Percentiles rank a stretch among this genome's conserved stretches.
phyloP scores from a whole-genome alignment of 2,888 invertebrate genomes.

The Malthinus flaveolus region DNA sequence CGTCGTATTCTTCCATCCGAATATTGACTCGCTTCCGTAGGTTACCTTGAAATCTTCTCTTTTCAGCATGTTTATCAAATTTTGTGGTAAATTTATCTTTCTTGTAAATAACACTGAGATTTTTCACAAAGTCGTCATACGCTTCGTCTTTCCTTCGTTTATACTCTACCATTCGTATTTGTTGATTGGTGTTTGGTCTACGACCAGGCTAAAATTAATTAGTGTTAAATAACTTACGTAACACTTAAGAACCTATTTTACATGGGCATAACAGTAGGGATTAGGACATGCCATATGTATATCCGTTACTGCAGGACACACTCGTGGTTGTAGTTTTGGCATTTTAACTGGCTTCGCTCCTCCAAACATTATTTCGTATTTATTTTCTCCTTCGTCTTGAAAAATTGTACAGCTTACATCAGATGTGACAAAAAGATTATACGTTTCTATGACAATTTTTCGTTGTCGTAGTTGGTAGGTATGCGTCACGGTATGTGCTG shows the following conservation, averaged over 20 bases:
- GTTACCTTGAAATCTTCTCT: slow-evolving; percentile 37
- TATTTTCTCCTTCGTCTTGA: too few relatives aligned
- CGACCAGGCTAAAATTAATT: slow-evolving; percentile 38
- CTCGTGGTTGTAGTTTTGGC: slow-evolving; percentile 17
- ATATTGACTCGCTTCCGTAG: slow-evolving; percentile 43
- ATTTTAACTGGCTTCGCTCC: slow-evolving; percentile 17
- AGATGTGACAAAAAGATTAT: too few relatives aligned
- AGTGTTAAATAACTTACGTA: not conserved
- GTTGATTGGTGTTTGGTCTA: slow-evolving; percentile 43
- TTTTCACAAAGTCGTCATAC: not conserved
- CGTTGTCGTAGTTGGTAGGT: too few relatives aligned
- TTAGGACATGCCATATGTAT: slow-evolving; percentile 34
- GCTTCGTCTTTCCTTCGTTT: slow-evolving; percentile 37
- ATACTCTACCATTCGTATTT: slow-evolving; percentile 40
- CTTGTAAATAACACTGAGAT: not conserved
- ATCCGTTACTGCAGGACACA: slow-evolving; percentile 30
- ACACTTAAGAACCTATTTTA: slow-evolving; percentile 32
- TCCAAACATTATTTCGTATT: slow-evolving; percentile 36
- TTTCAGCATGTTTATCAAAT: slow-evolving; percentile 42
- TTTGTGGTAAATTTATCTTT: slow-evolving; percentile 35
- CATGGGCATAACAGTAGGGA: slow-evolving; percentile 39
- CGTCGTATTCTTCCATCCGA: slow-evolving; percentile 45
- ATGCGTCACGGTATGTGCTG: too few relatives aligned
- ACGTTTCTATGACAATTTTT: too few relatives aligned
- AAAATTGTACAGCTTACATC: not conserved